Evolutionary conservation across 2,113 vertebrate species (phyloP), one percentile per base, ranked within the genome.

Genomic region (rabbit (Oryctolagus cuniculus)): DNA sequence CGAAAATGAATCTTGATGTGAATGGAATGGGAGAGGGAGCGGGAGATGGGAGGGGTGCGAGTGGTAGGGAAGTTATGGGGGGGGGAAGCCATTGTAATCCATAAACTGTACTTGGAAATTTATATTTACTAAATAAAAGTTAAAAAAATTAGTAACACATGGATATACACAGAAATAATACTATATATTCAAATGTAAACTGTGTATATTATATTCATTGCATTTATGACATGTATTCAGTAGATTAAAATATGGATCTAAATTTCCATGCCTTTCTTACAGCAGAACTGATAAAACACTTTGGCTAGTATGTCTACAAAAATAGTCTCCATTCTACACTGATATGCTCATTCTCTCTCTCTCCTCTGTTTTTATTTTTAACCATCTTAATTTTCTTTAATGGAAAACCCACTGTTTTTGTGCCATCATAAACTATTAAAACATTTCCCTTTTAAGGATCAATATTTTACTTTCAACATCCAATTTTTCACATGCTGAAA

Each of bases 341-440:
- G 27, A 9, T 58, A 58, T 15, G 13, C 19, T 58, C 55, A 58
- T 58, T 58, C 55, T 16, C 19, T 10, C 55, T 58, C 11, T 58
- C 55, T 55, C 55, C 55, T 58, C 10, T 58, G 16, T 58, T 89
- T 29, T 36, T 17, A 38, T 61, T n/a, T 31, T 27, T 27, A 13
- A 85, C 25, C 17, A 64, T 87, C 34, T 66, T 86, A 49, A 86
- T 77, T 89, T 53, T 53, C 34, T 86, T 96, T 78, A 66, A 69
- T 51, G 49, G 27, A 38, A 58, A 67, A 3, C 21, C 87, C 6
- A 29, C 4, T 36, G 6, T 1, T 79, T 70, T 36, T 44, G 10
- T 29, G 21, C 31, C 82, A 29, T 55, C 12, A 17, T 61, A 64
- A 34, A 27, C 51, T 61, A 81, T 36, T 29, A 22, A 8, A 51